Evolutionary conservation across 2,888 invertebrate genomes (phyloP), one percentile per base, ranked within the genome.

Genomic region (Scotopteryx bipunctaria): DNA sequence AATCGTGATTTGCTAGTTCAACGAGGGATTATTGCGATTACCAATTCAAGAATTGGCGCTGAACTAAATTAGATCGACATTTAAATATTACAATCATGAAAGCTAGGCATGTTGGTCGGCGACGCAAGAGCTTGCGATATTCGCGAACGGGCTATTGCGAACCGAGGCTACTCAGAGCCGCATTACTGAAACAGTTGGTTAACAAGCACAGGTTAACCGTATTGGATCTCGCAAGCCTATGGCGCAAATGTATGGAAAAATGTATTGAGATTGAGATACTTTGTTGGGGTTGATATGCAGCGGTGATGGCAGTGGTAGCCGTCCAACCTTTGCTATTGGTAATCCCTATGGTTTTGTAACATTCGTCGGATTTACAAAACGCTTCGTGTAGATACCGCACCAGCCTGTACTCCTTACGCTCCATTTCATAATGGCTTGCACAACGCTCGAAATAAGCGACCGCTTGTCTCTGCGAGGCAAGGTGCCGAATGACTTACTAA

Each of bases 121-220:
- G 78, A 77, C 83, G 89, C 86, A 86, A 88, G 84, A 85, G 83
- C 86, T 87, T 87, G 89, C 87, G 78, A 87, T 87, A 83, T 57
- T 83, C 40, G 54, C 54, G 81, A 83, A 81, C 77, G 82, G 71
- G 76, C 76, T 79, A 78, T 83, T 84, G 83, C 85, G 70, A 80
- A 80, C 81, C 71, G 72, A 71, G 71, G 77, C 76, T 76, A 77
- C 60, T 57, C 67, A 67, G 64, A 66, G 70, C 68, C 69, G 74
- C 77, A 82, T 84, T 84, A 76, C 80, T 74, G 69, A 72, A 78
- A 83, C 83, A 64, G 78, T 86, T 83, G 76, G 82, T 83, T 80
- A 83, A 84, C 60, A 52, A 51, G 53, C 53, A 40, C 51, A 48
- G 44, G 52, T 58, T 38, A 52, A 51, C 80, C 61, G 70, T 80